Base-by-base conservation (phyloP, 2,797 vertebrate species). In the Tragelaphus oryx region DNA sequence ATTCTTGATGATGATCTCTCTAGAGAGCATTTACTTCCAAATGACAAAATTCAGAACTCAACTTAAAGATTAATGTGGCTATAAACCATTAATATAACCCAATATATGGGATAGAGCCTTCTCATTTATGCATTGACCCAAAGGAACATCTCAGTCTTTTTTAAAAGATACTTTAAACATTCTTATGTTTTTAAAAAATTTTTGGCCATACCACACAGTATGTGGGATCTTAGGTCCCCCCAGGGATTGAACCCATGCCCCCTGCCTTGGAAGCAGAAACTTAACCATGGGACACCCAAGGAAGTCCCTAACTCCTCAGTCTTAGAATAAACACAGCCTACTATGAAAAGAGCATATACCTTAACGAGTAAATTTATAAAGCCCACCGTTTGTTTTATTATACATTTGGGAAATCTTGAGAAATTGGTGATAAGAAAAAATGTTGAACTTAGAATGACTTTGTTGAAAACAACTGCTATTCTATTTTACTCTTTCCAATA, bases 11-110 rank as follows among this genome's bases (percentile, higher is more conserved):
- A 94, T 68, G 14, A 79, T 93, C n/a, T 93, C 89, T 86, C 65
- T 79, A 87, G 80, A 95, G 89, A 94, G 46, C 83, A 83, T 84
- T 97, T 94, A 85, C 81, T 95, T 95, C 65, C 48, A 96, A 89
- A 95, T 96, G 83, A 94, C 91, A 95, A 85, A 97, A 86, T 89
- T 94, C 87, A 94, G 52, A 95, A 55, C 52, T 91, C 75, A 95
- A 17, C 17, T 57, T 26, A 26, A 76, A 96, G 71, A 94, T 83
- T 95, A 93, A 82, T 87, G 7, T 93, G 28, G 76, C 80, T 68
- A 71, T 89, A 91, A 93, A 37, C 54, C 37, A 95, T 96, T 85
- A 95, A 87, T 17, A 89, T 57, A 91, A 48, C 26, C 68, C 44
- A 76, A 8, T 81, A 37, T 28, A 46, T 65, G 30, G 18, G 20